phyloP scores from a whole-genome alignment of 37 sponge, comb jelly and placozoan genomes.

The Beroe ovata region DNA sequence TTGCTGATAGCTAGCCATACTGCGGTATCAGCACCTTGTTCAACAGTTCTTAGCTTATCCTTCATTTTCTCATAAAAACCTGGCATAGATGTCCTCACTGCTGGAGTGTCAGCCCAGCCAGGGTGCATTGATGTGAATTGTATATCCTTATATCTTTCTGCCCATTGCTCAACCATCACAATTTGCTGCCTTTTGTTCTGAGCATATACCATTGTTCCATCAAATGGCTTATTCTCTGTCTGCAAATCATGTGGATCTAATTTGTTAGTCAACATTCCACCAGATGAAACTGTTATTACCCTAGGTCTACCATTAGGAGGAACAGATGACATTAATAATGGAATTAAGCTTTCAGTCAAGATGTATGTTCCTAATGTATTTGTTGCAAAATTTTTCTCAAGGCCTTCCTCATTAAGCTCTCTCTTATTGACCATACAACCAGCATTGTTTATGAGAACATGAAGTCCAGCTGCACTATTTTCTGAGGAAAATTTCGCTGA shows the following conservation, averaged over 20 bases:
- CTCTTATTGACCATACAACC: slow-evolving; percentile 80
- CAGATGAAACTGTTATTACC: slow-evolving; percentile 84
- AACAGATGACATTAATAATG: slow-evolving; percentile 71
- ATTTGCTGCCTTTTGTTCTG: slow-evolving; percentile 95
- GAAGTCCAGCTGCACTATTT: slow-evolving; percentile 68
- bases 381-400: slow-evolving; percentile 89
- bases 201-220: slow-evolving; percentile 82
- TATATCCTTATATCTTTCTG: slow-evolving; percentile 72
- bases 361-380: slow-evolving; percentile 87
- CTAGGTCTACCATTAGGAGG: slow-evolving; percentile 69
- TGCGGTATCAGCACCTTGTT: slow-evolving; percentile 92
- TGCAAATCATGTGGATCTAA: slow-evolving; percentile 81
- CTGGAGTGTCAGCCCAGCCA: slow-evolving; percentile 80
- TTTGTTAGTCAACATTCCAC: slow-evolving; percentile 84
- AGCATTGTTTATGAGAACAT: slow-evolving; percentile 92
- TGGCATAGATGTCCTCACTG: slow-evolving; percentile 81
- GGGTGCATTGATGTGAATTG: slow-evolving; percentile 94
- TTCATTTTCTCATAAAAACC: slow-evolving; percentile 74
- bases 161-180: slow-evolving; percentile 81
- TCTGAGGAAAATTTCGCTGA: slow-evolving; percentile 72
- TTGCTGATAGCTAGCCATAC: slow-evolving; percentile 84
- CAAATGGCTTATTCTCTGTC: slow-evolving; percentile 70
- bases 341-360: slow-evolving; percentile 77
- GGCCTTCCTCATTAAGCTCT: slow-evolving; percentile 72
- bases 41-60: slow-evolving; percentile 74